Evolutionary conservation across 1,140 invertebrate genomes (phyloP), one percentile per base, ranked within the genome.

Genomic region (Protaetia brevitarsis): DNA sequence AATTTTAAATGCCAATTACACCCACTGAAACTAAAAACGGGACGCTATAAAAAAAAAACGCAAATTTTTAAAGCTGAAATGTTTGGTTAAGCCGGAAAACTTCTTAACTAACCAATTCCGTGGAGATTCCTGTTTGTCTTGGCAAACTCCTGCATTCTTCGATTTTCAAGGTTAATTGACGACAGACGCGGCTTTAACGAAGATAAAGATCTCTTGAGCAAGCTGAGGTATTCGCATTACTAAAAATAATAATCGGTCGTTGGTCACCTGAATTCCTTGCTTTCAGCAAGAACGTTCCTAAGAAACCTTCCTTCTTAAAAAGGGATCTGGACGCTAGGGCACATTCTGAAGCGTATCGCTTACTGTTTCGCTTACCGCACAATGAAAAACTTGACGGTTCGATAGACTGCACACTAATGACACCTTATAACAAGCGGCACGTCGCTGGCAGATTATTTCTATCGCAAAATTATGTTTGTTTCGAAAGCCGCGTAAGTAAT

Each of bases 381-480:
- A 82, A 79, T 23, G 96, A 98, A 80, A 97, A 96, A 79, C 81
- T 98, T 30, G 96, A 99, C 82, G 96, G 97, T 0, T 89, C 89
- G 67, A 91, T 93, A 31, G 89, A 93, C 73, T 95, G 93, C 76
- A 89, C 90, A 1, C 79, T 98, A 19, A 96, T 93, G 89, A 97
- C 96, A n/a, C 96, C 95, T 0, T 98, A 95, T 74, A 93, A 96
- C 76, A 97, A 97, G 76, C 87, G 87, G 70, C 88, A 95, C 74
- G 90, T 94, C 62, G 87, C 87, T 80, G 97, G 97, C n/a, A 86
- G 88, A 70, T 83, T 99, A 68, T 99, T 91, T 80, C 79, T 99
- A 23, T 98, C 96, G 0, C 88, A 92, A 72, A 96, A 96, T 81
- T 99, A 95, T 79, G 86, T 98, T 69, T 99, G 96, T 77, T 99